Conservation (phyloP, 2,113 vertebrate species). For the Lutjanus erythropterus region DNA sequence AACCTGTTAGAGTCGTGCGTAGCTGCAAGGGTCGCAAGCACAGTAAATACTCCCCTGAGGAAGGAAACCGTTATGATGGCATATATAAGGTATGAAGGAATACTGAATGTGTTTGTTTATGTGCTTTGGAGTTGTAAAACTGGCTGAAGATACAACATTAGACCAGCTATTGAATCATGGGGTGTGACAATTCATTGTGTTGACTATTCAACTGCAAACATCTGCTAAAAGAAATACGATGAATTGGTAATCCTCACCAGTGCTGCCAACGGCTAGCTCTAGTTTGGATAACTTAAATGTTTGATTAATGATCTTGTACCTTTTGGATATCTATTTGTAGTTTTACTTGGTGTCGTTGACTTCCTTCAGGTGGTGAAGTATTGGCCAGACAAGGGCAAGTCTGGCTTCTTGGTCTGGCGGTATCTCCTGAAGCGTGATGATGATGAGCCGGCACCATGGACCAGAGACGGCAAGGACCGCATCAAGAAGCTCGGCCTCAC, state of each 20-base stretch:
- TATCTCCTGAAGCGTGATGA: conserved; percentile 95
- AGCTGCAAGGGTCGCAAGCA: conserved; percentile 94
- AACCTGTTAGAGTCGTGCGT: conserved; percentile 94
- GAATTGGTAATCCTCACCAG: neutral
- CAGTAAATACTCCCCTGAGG: conserved; percentile 93
- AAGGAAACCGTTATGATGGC: conserved; percentile 97
- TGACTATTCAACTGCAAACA: neutral
- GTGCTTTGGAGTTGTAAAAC: neutral
- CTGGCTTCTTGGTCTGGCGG: conserved; percentile 96
- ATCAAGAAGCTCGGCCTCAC: conserved; percentile 93
- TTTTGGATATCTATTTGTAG: neutral
- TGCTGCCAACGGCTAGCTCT: neutral
- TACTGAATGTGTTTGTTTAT: neutral
- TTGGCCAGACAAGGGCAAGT: conserved; percentile 97
- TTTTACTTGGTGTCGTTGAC: neutral
- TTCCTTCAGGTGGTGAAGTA: conserved; percentile 92
- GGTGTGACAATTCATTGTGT: neutral
- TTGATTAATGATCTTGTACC: neutral
- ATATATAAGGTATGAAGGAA: conserved; percentile 92
- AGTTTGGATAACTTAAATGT: neutral
- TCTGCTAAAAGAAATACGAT: neutral
- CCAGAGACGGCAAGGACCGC: conserved; percentile 94
- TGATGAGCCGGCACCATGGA: conserved; percentile 95
- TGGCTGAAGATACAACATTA: neutral
- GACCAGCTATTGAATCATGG: neutral